Base-by-base conservation (phyloP, 2,113 vertebrate genomes). In the Nestor notabilis region DNA sequence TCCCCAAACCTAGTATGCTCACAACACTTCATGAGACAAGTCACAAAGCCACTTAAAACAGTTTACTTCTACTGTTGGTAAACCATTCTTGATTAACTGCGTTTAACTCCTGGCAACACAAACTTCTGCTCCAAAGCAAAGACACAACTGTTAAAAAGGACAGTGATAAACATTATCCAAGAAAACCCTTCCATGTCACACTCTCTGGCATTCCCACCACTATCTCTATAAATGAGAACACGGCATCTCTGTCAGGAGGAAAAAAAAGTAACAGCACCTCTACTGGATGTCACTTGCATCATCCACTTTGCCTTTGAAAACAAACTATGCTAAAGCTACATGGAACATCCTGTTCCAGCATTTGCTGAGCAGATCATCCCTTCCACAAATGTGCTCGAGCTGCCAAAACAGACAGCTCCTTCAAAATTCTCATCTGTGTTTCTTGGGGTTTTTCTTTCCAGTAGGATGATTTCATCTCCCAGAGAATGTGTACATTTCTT, bases 381-480 rank as follows among this genome's bases (percentile, higher is more conserved):
- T 33, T 58, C 18, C n/a, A 15, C 28, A 23, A 5, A 4, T 5
- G 17, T 10, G 17, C 13, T 56, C 18, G 47, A 80, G 29, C 11
- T 92, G 37, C 29, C 27, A 25, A 50, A 77, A 44, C 12, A 39
- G 64, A 76, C 11, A 65, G 53, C 37, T 49, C 13, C 19, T 23
- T 70, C 16, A 66, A 33, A 90, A 81, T 11, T 24, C 25, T 11
- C 0, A 50, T 18, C 13, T 11, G 1, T 15, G 21, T 1, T 12
- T 52, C 41, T 12, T 4, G 10, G 17, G 17, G 3, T 9, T 35
- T 49, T 13, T 49, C n/a, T 37, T 46, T n/a, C 52, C 35, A 81
- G 5, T 2, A 3, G 0, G 10, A 15, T 0, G 7, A 77, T 10
- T 80, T 77, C 8, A 58, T 13, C 43, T 43, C 46, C 7, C n/a